phyloP scores from a whole-genome alignment of 1,140 invertebrate species.

The Drosophila serrata region DNA sequence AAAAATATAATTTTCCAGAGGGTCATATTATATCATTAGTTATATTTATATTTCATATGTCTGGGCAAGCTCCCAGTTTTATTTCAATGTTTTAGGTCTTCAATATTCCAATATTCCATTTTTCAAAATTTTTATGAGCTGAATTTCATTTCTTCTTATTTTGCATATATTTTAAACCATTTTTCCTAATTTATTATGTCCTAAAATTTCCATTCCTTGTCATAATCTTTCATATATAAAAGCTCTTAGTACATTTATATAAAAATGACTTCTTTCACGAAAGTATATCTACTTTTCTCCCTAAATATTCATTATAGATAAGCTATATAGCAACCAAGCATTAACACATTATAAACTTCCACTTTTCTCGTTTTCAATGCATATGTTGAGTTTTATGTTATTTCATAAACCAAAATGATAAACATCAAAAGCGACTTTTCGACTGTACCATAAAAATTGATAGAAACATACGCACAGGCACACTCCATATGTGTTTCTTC shows the following conservation, averaged over 20 bases:
- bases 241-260: not conserved
- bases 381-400: slow-evolving; percentile 23
- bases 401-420: slow-evolving; percentile 70
- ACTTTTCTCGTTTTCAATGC: slow-evolving; percentile 13
- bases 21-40: too few relatives aligned
- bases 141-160: too few relatives aligned
- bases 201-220: not conserved
- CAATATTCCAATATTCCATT: too few relatives aligned
- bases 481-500: slow-evolving; percentile 25
- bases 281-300: not conserved
- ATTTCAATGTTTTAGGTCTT: too few relatives aligned
- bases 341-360: slow-evolving; percentile 47
- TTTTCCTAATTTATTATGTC: not conserved
- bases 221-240: too few relatives aligned
- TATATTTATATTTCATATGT: too few relatives aligned
- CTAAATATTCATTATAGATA: slow-evolving; percentile 5
- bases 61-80: too few relatives aligned
- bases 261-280: not conserved
- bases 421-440: slow-evolving; percentile 73
- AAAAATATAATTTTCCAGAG: too few relatives aligned
- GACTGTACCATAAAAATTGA: slow-evolving; percentile 75
- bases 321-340: slow-evolving; percentile 16
- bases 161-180: too few relatives aligned
- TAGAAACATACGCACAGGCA: slow-evolving; percentile 52
- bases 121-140: too few relatives aligned